Conservation (phyloP, 2,797 vertebrate genomes). For the Sebastes vulpes region DNA sequence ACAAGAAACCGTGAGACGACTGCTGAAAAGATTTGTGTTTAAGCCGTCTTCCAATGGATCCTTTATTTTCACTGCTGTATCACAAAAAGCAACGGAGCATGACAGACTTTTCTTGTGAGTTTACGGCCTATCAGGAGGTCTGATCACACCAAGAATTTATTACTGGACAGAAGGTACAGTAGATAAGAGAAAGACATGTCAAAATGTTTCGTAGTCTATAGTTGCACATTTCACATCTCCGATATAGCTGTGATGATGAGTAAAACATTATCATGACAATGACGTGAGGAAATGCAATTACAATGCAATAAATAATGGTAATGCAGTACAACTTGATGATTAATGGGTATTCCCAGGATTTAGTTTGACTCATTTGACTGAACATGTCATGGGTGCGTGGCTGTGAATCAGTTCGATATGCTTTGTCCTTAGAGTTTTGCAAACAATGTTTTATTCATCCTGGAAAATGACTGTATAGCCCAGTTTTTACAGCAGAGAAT, state of each 20-base stretch:
- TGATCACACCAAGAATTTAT: slow-evolving; percentile 36
- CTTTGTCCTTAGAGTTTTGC: slow-evolving; percentile 1
- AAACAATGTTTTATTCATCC: background rate
- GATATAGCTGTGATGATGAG: background rate
- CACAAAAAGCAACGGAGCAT: slow-evolving; percentile 19
- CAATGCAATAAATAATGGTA: background rate
- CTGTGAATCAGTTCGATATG: background rate
- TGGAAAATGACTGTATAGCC: slow-evolving; percentile 7
- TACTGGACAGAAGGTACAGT: slow-evolving; percentile 17
- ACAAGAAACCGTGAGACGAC: background rate
- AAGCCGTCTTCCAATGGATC: background rate
- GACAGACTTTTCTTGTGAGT: slow-evolving; percentile 22
- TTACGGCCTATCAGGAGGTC: slow-evolving; percentile 33
- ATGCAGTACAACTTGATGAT: background rate
- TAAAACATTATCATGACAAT: background rate
- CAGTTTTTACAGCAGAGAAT: slow-evolving; percentile 37
- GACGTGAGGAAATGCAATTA: background rate
- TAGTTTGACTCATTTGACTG: slow-evolving; percentile 2
- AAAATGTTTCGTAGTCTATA: background rate
- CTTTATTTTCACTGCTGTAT: slow-evolving; percentile 22
- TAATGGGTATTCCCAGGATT: background rate
- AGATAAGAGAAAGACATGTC: slow-evolving; percentile 24
- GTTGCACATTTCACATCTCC: background rate
- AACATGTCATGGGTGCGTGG: background rate
- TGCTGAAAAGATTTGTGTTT: background rate